Conservation (phyloP, 1,140 invertebrate genomes). For the Cataglyphis hispanica region DNA sequence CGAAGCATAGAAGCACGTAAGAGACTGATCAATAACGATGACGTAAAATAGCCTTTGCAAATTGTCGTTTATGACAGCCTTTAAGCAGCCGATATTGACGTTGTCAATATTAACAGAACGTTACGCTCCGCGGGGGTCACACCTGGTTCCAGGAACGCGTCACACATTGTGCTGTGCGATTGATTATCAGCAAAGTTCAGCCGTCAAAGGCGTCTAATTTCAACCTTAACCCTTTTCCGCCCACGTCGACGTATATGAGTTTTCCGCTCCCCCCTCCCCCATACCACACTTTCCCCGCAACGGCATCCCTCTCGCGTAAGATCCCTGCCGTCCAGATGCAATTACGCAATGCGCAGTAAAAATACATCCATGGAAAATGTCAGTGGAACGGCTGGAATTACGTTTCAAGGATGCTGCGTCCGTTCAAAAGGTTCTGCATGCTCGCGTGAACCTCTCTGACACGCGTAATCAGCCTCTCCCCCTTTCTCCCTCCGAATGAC, state of each 20-base stretch:
- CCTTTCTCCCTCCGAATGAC: neutral
- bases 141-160: conserved; percentile 28
- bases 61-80: conserved; percentile 15
- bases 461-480: neutral
- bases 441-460: conserved; percentile 41
- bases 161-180: conserved; percentile 8
- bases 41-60: conserved; percentile 6
- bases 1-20: neutral
- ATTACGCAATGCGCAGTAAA: conserved; percentile 65
- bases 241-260: conserved; percentile 11
- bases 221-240: conserved; percentile 57
- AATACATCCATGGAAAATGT: conserved; percentile 73
- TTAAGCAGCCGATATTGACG: conserved; percentile 23
- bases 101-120: conserved; percentile 19
- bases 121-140: conserved; percentile 1
- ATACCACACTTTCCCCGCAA: neutral
- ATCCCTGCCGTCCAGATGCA: conserved; percentile 36
- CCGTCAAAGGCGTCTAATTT: conserved; percentile 52
- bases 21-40: neutral
- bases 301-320: conserved; percentile 31
- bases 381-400: conserved; percentile 62
- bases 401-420: conserved; percentile 64
- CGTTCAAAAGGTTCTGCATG: conserved; percentile 64
- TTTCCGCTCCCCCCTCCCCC: neutral
- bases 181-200: conserved; percentile 50